A percentile compares a stretch with the other conserved stretches of the same genome.
Evolutionary conservation across 2,888 invertebrate species (phyloP).

Genomic region (Trypoxylon attenuatum): DNA sequence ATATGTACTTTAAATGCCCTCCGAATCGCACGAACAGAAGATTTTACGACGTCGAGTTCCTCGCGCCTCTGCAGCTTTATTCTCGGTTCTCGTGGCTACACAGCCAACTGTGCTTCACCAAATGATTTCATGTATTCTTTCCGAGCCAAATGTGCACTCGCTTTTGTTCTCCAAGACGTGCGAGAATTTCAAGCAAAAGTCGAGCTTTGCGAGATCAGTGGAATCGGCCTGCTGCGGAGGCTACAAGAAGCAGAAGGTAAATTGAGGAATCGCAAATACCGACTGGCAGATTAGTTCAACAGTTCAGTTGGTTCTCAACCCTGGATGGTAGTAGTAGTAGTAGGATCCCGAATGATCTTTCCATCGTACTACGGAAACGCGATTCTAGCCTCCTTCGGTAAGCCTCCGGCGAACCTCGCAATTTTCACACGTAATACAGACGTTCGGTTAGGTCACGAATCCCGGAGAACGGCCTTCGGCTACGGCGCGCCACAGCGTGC

Average conservation of each 20-base stretch:
- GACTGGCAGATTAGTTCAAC: not conserved
- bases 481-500: not conserved
- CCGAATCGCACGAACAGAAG: not conserved
- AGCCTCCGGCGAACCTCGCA: slow-evolving; percentile 22
- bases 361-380: not conserved
- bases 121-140: too few species aligned
- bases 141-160: not conserved
- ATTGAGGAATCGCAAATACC: not conserved
- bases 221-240: not conserved
- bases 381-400: not conserved
- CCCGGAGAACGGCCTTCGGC: slow-evolving; percentile 14
- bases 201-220: not conserved
- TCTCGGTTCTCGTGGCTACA: not conserved
- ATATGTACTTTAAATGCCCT: not conserved
- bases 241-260: not conserved
- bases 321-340: not conserved
- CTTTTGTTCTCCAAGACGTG: not conserved
- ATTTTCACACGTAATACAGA: slow-evolving; percentile 33
- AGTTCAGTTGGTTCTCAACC: not conserved
- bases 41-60: not conserved
- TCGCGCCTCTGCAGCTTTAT: not conserved
- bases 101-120: not conserved
- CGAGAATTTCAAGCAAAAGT: not conserved
- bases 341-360: not conserved
- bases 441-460: slow-evolving; percentile 17